phyloP scores from a whole-genome alignment of 2,888 invertebrate genomes.

The Cephalotes varians region DNA sequence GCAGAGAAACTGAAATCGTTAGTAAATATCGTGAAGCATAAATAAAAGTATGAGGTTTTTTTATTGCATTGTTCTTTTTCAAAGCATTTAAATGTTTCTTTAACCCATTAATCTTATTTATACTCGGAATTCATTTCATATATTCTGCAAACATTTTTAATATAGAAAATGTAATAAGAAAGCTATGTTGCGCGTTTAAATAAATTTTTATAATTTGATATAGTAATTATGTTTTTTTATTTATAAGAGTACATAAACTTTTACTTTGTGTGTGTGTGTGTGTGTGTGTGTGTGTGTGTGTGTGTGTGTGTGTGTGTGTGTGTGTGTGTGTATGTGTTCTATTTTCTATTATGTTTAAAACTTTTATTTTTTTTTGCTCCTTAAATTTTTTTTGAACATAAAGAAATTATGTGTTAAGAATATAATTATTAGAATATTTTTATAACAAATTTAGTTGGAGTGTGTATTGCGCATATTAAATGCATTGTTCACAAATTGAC shows the following conservation, averaged over 20 bases:
- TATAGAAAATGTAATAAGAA: constrained; percentile 23
- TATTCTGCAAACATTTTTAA: not conserved
- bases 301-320: not conserved
- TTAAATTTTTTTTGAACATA: not conserved
- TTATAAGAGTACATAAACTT: not conserved
- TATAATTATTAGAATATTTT: not conserved
- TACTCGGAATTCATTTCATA: not conserved
- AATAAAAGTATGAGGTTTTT: constrained; percentile 25
- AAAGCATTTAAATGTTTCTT: not conserved
- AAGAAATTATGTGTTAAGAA: not conserved
- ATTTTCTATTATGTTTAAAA: not conserved
- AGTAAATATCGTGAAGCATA: too few species aligned
- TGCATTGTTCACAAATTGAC: too few species aligned
- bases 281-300: too few species aligned
- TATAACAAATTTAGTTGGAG: too few species aligned
- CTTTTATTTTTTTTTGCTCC: not conserved
- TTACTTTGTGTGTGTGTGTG: not conserved
- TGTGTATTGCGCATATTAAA: too few species aligned
- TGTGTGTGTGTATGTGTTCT: not conserved
- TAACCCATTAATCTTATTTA: not conserved
- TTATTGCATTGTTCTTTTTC: constrained; percentile 1
- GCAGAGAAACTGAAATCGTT: constrained; percentile 31
- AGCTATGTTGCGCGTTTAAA: not conserved
- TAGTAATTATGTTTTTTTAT: not conserved
- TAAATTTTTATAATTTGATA: not conserved